Percentiles rank a stretch among this genome's conserved stretches.
Conservation (phyloP, 37 sponge, comb jelly and placozoan species). For the Trichoplax adhaerens region DNA sequence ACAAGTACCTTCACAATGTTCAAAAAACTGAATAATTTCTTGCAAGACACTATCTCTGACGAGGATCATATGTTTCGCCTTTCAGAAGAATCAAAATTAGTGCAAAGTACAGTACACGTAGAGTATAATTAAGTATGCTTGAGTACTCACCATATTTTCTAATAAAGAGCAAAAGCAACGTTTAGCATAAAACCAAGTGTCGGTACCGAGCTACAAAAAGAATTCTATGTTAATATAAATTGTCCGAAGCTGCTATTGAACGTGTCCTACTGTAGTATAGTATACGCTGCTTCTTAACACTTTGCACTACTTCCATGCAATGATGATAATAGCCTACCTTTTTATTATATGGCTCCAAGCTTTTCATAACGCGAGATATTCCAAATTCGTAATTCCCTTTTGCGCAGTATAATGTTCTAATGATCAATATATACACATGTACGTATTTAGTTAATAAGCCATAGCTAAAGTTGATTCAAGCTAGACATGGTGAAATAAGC, state of each 20-base stretch:
- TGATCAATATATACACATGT: not conserved
- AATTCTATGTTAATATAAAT: too few relatives aligned
- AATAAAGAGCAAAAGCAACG: constrained; percentile 80
- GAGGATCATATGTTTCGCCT: constrained; percentile 96
- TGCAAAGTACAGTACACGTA: not conserved
- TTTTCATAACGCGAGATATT: constrained; percentile 78
- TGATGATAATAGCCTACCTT: constrained; percentile 31
- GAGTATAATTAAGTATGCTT: constrained; percentile 1
- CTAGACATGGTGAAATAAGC: not conserved
- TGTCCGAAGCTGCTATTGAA: too few relatives aligned
- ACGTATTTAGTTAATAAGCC: not conserved
- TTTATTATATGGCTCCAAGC: constrained; percentile 89
- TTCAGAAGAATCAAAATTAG: not conserved
- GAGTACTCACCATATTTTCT: constrained; percentile 67
- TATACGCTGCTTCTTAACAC: too few relatives aligned
- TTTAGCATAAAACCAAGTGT: constrained; percentile 98
- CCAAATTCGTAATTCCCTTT: constrained; percentile 99
- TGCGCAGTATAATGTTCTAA: constrained; percentile 80
- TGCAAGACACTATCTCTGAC: constrained; percentile 65
- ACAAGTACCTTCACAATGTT: constrained; percentile 71
- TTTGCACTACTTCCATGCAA: too few relatives aligned
- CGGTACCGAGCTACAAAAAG: constrained; percentile 67
- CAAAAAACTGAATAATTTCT: constrained; percentile 79
- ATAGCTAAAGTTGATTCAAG: not conserved
- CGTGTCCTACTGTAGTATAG: too few relatives aligned